Percentiles rank a stretch among this genome's conserved stretches.
These are phyloP conservation scores for Graptemys geographica DNA, from an alignment of 2,797 vertebrate species.

Conservation along the genomic window DNA sequence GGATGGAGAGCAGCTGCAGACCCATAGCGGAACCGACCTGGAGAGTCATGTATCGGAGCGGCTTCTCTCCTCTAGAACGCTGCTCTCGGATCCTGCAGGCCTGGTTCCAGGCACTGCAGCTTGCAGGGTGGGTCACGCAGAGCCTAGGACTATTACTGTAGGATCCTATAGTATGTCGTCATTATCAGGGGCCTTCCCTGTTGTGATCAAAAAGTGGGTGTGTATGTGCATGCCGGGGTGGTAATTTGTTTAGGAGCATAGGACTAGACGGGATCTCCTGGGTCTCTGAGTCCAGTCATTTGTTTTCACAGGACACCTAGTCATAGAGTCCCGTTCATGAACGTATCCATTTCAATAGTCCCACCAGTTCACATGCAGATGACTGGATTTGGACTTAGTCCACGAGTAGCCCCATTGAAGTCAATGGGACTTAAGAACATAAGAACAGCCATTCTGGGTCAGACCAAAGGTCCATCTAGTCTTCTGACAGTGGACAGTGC, in stretches of 20 bases:
- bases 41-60: too few relatives aligned
- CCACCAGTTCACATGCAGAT: too few relatives aligned
- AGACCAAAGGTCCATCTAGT: not conserved
- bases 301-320: too few relatives aligned
- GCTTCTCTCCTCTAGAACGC: too few relatives aligned
- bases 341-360: not conserved
- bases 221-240: not conserved
- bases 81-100: too few relatives aligned
- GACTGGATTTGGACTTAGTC: not conserved
- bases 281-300: too few relatives aligned
- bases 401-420: too few relatives aligned
- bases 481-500: not conserved
- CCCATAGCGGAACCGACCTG: too few relatives aligned
- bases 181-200: not conserved
- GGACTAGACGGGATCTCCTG: not conserved
- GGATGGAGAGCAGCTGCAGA: too few relatives aligned
- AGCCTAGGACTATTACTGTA: not conserved
- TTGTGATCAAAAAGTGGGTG: not conserved
- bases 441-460: not conserved
- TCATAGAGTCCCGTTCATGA: not conserved
- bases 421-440: not conserved
- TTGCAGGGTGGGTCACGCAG: not conserved
- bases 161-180: not conserved
- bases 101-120: too few relatives aligned
- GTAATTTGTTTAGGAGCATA: not conserved